Evolutionary conservation across 2,888 invertebrate species (phyloP), one percentile per base, ranked within the genome.

Genomic region (Apeira syringaria): DNA sequence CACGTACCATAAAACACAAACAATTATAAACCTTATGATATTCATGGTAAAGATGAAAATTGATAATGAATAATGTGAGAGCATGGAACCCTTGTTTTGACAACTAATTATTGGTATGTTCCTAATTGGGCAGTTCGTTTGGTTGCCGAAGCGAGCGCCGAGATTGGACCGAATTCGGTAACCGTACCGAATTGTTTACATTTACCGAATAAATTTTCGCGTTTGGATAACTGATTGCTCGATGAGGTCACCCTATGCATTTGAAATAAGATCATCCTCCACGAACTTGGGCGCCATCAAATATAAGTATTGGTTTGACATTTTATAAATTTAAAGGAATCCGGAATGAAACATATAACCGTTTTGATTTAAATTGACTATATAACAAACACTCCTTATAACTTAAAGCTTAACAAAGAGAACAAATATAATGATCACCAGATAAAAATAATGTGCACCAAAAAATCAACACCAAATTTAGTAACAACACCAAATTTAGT

Each of bases 61-160:
- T 31, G 32, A 17, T 33, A 48, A 42, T 49, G 49, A 36, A 48
- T 56, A 41, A 53, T 34, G 57, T 60, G 56, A 67, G 46, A 49
- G 50, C 56, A 50, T 53, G 56, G 60, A 70, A 60, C 76, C 75
- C 77, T 80, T 88, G 85, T 88, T 87, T 87, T 86, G 83, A 86
- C 80, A 88, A 87, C 75, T 84, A 81, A 87, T 87, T 87, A 87
- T 82, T 75, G 78, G 77, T 72, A 67, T 72, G 66, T 71, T 76
- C 77, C 78, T 86, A 87, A 86, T 80, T 87, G 85, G 81, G 55
- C 68, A 64, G 70, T 65, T 64, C 67, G 67, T 61, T 59, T 55
- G 56, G 60, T 46, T 40, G 39, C 45, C 35, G 35, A 40, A 40
- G 24, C 45, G 51, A 50, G 60, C 60, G 53, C 59, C 34, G 44